Percentiles rank a stretch among this genome's conserved stretches.
Evolutionary conservation across 37 sponge, comb jelly and placozoan genomes (phyloP).

Genomic region (Hexactinellida sp.): DNA sequence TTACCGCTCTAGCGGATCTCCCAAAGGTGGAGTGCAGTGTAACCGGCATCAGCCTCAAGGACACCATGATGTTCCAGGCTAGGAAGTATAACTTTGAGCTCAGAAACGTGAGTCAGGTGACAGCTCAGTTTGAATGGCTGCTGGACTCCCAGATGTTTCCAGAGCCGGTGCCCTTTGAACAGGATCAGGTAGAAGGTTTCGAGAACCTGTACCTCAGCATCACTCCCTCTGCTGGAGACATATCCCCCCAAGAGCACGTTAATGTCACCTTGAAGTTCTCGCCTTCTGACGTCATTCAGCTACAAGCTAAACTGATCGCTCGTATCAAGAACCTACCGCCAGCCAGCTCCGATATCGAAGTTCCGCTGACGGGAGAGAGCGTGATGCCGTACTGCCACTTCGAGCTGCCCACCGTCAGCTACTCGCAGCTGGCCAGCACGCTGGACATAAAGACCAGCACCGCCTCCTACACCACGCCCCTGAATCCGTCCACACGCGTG

Average conservation of each 20-base stretch:
- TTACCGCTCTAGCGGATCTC: conserved; percentile 46
- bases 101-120: neutral
- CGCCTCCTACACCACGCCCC: conserved; percentile 4
- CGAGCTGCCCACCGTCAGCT: conserved; percentile 48
- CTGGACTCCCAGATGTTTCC: neutral
- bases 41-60: conserved; percentile 56
- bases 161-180: neutral
- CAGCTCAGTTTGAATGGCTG: neutral
- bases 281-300: conserved; percentile 54
- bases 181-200: conserved; percentile 5
- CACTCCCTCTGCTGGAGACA: conserved; percentile 42
- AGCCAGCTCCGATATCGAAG: conserved; percentile 19
- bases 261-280: conserved; percentile 51
- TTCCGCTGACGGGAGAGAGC: conserved; percentile 45
- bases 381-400: conserved; percentile 98
- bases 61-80: conserved; percentile 88
- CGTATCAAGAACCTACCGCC: conserved; percentile 6
- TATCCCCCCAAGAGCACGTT: conserved; percentile 49
- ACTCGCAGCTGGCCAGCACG: conserved; percentile 22
- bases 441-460: conserved; percentile 18
- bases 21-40: conserved; percentile 50
- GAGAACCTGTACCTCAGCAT: conserved; percentile 60
- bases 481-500: conserved; percentile 53
- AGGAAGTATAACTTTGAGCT: conserved; percentile 46
- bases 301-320: conserved; percentile 7